Evolutionary conservation across 2,113 vertebrate genomes (phyloP).

Genomic region (Gambusia affinis): DNA sequence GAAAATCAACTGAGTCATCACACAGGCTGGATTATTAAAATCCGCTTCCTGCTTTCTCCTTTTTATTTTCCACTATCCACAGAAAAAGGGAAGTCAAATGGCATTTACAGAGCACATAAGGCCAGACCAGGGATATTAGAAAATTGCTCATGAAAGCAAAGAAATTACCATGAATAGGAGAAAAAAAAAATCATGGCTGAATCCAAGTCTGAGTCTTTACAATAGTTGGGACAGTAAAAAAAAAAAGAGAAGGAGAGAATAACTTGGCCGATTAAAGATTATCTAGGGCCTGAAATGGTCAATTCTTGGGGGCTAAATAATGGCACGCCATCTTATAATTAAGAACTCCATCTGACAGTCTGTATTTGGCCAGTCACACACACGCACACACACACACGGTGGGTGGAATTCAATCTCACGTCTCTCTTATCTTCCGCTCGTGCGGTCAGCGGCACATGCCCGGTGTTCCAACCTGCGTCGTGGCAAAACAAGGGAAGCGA

Average conservation of each 20-base stretch:
- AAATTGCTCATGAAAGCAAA: conserved; percentile 65
- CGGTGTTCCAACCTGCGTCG: conserved; percentile 42
- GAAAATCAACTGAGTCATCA: conserved; percentile 52
- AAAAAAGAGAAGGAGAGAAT: conserved; percentile 49
- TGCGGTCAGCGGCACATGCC: conserved; percentile 47
- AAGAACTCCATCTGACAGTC: conserved; percentile 65
- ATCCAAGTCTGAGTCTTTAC: conserved; percentile 36
- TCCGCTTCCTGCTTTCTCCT: conserved; percentile 37
- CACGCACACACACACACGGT: conserved; percentile 30
- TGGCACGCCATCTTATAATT: conserved; percentile 50
- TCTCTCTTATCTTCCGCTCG: conserved; percentile 58
- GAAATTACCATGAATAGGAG: conserved; percentile 54
- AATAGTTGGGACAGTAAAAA: conserved; percentile 35
- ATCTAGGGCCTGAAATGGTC: conserved; percentile 45
- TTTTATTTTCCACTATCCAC: conserved; percentile 42
- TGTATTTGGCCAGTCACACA: conserved; percentile 64
- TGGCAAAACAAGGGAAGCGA: conserved; percentile 56
- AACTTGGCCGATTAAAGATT: conserved; percentile 55
- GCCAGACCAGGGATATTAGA: conserved; percentile 59
- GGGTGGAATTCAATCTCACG: conserved; percentile 44
- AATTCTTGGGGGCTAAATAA: conserved; percentile 40
- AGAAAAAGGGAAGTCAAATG: conserved; percentile 54
- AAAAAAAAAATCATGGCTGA: conserved; percentile 22
- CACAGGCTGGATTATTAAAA: conserved; percentile 60
- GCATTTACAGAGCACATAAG: conserved; percentile 61